Base-by-base conservation (phyloP, 1,140 invertebrate species). In the Lethocerus indicus region DNA sequence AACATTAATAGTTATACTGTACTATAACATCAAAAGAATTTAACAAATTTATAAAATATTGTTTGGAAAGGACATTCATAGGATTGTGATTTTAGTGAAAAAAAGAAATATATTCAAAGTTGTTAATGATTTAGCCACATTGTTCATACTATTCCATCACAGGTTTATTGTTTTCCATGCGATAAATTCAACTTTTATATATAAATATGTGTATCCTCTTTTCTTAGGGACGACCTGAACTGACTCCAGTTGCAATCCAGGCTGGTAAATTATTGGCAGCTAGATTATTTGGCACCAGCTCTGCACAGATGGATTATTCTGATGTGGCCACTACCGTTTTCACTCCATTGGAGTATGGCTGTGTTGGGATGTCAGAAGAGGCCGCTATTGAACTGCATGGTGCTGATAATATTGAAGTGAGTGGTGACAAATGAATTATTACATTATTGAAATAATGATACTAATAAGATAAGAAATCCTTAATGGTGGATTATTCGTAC, bases 301-400 rank as follows among this genome's bases (percentile, higher is more conserved):
- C 56, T 0, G 67, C 76, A 44, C 64, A 67, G 47, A 90, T 87
- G 77, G 89, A 97, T 66, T 97, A 97, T 61, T 65, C 71, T 0
- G 91, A 93, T 67, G 82, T 98, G 5, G 86, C 94, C 25, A 98
- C 94, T 28, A 98, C 93, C 7, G 81, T 99, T 5, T 98, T 98
- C 63, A 95, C 89, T 36, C 93, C 93, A 13, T 60, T 97, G 2
- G 95, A 99, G 70, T 99, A 98, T 63, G 89, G 89, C 1, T 82
- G 79, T 61, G 88, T 94, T 39, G 95, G 94, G 5, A 68, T 92
- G 14, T 83, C 87, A 58, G 94, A 98, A 70, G 94, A 99, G 65
- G 73, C 71, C 39, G 93, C 94, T 0, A 66, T 81, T 2, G 64
- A 67, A 47, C 64, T 64, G 47, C 67, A 71, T 59, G 79, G 81